These are phyloP conservation scores for Antrozous pallidus DNA, from an alignment of 2,797 vertebrate genomes.

Conservation along the genomic window DNA sequence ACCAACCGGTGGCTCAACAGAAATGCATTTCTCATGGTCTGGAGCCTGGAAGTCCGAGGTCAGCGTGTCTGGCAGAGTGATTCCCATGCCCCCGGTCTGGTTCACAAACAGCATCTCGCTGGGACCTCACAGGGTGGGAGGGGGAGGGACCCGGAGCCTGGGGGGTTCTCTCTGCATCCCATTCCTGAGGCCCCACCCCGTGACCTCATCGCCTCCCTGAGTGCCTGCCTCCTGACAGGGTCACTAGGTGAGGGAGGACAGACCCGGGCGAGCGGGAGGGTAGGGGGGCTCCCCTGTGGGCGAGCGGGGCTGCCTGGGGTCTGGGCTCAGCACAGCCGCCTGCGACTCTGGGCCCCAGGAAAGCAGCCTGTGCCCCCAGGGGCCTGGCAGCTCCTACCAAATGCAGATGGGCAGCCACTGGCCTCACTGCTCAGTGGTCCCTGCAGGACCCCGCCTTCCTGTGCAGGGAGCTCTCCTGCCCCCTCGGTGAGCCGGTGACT, in stretches of 20 bases:
- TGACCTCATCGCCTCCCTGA: background rate
- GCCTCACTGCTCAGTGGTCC: background rate
- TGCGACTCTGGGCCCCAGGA: background rate
- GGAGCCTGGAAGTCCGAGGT: too few relatives aligned
- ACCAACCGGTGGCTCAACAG: too few relatives aligned
- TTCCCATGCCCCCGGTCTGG: too few relatives aligned
- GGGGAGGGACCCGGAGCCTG: background rate
- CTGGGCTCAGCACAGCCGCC: background rate
- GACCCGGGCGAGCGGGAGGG: fast-evolving
- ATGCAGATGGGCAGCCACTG: background rate
- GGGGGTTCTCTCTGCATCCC: background rate
- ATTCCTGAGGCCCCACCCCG: fast-evolving
- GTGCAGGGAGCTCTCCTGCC: fast-evolving
- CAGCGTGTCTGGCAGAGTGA: too few relatives aligned
- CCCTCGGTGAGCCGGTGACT: background rate
- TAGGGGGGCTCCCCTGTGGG: too few relatives aligned
- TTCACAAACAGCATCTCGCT: fast-evolving
- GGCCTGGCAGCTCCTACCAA: background rate
- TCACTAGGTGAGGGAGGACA: background rate
- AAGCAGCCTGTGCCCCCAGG: background rate
- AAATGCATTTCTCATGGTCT: too few relatives aligned
- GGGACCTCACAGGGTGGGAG: background rate
- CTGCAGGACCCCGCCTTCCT: background rate
- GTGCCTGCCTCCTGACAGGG: background rate
- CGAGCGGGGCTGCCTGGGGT: background rate